A percentile compares a stretch with the other conserved stretches of the same genome.
Conservation (phyloP, 1,140 invertebrate species). For the Leptestheria dahalacensis region DNA sequence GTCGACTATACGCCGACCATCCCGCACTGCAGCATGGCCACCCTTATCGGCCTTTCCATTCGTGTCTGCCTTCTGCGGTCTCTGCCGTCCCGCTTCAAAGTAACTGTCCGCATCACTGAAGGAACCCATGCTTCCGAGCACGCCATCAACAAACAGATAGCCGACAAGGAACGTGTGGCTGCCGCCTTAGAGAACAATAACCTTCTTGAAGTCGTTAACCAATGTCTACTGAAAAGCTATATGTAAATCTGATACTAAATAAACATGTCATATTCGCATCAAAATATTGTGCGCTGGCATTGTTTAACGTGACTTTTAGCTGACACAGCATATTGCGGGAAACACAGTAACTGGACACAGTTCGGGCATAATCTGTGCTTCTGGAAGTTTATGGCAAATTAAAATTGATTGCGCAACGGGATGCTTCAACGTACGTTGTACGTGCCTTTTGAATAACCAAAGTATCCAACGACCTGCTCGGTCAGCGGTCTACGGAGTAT, state of each 20-base stretch:
- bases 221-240: slow-evolving; percentile 43
- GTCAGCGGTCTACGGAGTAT: too few species aligned
- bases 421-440: too few species aligned
- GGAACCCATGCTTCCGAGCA: slow-evolving; percentile 82
- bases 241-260: neutral
- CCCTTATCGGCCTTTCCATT: slow-evolving; percentile 80
- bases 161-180: slow-evolving; percentile 94
- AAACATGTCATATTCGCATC: neutral
- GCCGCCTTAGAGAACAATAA: slow-evolving; percentile 89
- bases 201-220: slow-evolving; percentile 84
- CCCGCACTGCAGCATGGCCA: slow-evolving; percentile 98
- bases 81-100: slow-evolving; percentile 72
- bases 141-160: slow-evolving; percentile 92
- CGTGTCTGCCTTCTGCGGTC: slow-evolving; percentile 75
- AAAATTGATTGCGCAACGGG: too few species aligned
- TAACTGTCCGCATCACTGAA: slow-evolving; percentile 75
- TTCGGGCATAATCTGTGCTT: too few species aligned
- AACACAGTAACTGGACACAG: too few species aligned
- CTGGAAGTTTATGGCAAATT: too few species aligned
- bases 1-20: slow-evolving; percentile 94
- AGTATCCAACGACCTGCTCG: too few species aligned
- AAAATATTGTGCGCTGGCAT: too few species aligned
- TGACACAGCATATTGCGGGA: too few species aligned
- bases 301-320: too few species aligned
- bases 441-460: too few species aligned